A percentile compares a stretch with the other conserved stretches of the same genome.
phyloP scores from a whole-genome alignment of 1,140 invertebrate genomes.

The Acromyrmex heyeri region DNA sequence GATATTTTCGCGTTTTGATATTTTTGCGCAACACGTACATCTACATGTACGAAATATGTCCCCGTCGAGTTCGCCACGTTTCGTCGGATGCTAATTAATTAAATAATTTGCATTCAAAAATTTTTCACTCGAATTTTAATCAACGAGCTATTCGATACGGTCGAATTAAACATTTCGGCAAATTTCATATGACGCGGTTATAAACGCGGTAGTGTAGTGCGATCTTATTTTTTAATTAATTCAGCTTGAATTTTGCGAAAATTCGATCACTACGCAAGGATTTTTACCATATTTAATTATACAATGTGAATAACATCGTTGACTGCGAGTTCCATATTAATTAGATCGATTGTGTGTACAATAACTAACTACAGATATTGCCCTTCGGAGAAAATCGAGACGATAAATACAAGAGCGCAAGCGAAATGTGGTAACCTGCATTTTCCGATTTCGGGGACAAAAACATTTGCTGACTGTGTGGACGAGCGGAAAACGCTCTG shows the following conservation, averaged over 20 bases:
- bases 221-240: conserved; percentile 58
- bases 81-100: conserved; percentile 39
- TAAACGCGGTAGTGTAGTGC: background rate
- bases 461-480: conserved; percentile 59
- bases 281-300: conserved; percentile 27
- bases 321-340: conserved; percentile 19
- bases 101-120: conserved; percentile 50
- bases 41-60: background rate
- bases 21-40: no score
- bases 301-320: conserved; percentile 21
- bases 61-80: background rate
- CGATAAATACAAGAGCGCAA: conserved; percentile 37
- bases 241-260: conserved; percentile 4
- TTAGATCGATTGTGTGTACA: conserved; percentile 17
- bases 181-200: background rate
- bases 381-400: background rate
- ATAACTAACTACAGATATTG: background rate
- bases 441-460: conserved; percentile 63
- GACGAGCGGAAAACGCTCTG: conserved; percentile 36
- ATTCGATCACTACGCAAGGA: conserved; percentile 24
- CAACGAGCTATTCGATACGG: conserved; percentile 18
- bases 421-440: conserved; percentile 34
- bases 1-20: conserved; percentile 21
- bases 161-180: conserved; percentile 12
- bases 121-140: conserved; percentile 32